Evolutionary conservation across 2,797 vertebrate genomes (phyloP).

Genomic region (Gymnodraco acuticeps): DNA sequence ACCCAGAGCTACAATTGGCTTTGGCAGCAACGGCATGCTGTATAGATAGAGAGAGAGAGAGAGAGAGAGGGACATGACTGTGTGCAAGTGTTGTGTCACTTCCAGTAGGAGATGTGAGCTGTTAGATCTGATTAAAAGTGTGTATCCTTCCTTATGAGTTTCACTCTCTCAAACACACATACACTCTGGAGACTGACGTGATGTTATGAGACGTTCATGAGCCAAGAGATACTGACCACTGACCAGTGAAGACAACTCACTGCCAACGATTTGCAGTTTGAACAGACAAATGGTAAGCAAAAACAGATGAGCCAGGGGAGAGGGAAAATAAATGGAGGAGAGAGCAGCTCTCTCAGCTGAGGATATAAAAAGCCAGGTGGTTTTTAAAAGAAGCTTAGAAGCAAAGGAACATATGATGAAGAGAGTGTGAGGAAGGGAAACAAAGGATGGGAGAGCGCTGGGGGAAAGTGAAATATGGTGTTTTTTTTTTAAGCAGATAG

Average conservation of each 20-base stretch:
- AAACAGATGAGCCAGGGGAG: constrained; percentile 54
- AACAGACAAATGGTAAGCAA: constrained; percentile 27
- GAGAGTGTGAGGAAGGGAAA: constrained; percentile 40
- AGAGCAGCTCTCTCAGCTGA: constrained; percentile 49
- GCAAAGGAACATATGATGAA: constrained; percentile 49
- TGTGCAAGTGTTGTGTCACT: constrained; percentile 62
- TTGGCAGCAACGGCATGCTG: constrained; percentile 67
- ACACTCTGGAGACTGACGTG: constrained; percentile 45
- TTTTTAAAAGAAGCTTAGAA: constrained; percentile 35
- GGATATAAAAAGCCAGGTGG: constrained; percentile 62
- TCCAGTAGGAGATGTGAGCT: constrained; percentile 59
- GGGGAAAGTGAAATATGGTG: constrained; percentile 53
- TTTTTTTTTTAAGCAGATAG: constrained; percentile 35
- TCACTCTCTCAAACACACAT: constrained; percentile 34
- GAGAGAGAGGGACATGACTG: constrained; percentile 35
- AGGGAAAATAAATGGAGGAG: constrained; percentile 22
- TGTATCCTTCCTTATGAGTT: constrained; percentile 46
- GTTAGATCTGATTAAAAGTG: constrained; percentile 73
- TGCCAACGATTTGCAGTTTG: constrained; percentile 60
- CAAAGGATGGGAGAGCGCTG: constrained; percentile 34
- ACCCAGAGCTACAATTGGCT: constrained; percentile 72
- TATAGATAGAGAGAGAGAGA: constrained; percentile 34
- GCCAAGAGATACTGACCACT: constrained; percentile 64
- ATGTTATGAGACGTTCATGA: constrained; percentile 61
- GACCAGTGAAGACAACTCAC: constrained; percentile 61